Base-by-base conservation (phyloP, 2,797 vertebrate species). In the Nannoperca obscura region DNA sequence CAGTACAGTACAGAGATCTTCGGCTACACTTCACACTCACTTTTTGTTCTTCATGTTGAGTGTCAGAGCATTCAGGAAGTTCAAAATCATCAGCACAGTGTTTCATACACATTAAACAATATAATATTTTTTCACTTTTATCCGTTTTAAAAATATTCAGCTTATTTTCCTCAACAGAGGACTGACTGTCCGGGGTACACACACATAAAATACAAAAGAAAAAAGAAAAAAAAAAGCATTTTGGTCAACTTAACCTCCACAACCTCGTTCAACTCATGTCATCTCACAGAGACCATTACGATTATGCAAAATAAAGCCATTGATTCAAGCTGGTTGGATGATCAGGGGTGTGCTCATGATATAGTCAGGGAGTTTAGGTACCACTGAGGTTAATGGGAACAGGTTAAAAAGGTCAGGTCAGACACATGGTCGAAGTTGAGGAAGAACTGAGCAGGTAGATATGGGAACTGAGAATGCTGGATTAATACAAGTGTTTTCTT, bases 251-350 rank as follows among this genome's bases (percentile, higher is more conserved):
- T 90, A 91, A 94, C 91, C 87, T 86, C 83, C 91, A 88, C 90
- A 92, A 90, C 81, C 82, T 92, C 82, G 83, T 90, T 90, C 78
- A 86, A 81, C 84, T 88, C 90, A 91, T 80, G 92, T 93, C 93
- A 95, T 95, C 95, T 96, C 95, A 96, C 94, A 96, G 95, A 96
- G 95, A 96, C 95, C 91, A 88, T 92, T 94, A 94, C 87, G 52
- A 85, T 90, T 93, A 94, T 89, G 93, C 88, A 92, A 95, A 95
- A 92, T 93, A 94, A 95, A 95, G 92, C 90, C 90, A 94, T 92
- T 90, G 91, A 90, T 89, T 91, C 83, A 91, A 94, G 91, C 84
- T 85, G 93, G 80, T 81, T 72, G 84, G 78, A 88, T 86, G 80
- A 80, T 74, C 14, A 15, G 71, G 72, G 86, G 83, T 73, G 68